A percentile compares a stretch with the other conserved stretches of the same genome.
These are phyloP conservation scores for Calosoma granatense DNA, from an alignment of 1,140 invertebrate species.

Conservation along the genomic window DNA sequence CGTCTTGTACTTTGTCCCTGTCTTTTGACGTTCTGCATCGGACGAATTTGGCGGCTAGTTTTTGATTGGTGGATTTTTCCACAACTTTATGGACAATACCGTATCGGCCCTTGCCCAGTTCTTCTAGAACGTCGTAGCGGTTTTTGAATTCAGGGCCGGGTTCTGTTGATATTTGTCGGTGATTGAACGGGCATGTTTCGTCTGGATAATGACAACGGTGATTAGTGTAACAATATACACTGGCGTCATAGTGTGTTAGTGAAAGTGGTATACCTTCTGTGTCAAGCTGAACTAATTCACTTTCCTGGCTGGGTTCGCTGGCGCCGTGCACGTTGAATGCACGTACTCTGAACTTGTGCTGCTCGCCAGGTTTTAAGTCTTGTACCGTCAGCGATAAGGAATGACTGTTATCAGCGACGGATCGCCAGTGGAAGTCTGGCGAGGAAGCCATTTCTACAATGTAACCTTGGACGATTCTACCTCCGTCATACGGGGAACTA, in stretches of 20 bases:
- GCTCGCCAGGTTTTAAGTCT: constrained; percentile 42
- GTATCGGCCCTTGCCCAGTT: constrained; percentile 73
- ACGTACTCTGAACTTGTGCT: constrained; percentile 62
- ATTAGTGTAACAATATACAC: no score
- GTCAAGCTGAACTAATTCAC: constrained; percentile 37
- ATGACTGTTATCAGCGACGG: constrained; percentile 49
- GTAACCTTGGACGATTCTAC: constrained; percentile 72
- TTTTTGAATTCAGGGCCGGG: constrained; percentile 46
- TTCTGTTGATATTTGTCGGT: constrained; percentile 32
- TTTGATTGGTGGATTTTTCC: constrained; percentile 56
- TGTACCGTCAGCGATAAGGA: constrained; percentile 50
- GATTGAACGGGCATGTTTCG: constrained; percentile 26
- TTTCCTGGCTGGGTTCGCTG: constrained; percentile 55
- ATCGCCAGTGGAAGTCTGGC: constrained; percentile 43
- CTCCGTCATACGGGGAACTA: constrained; percentile 75
- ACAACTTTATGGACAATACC: constrained; percentile 65
- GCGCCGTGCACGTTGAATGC: constrained; percentile 70
- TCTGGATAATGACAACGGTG: constrained; percentile 17
- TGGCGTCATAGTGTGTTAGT: no score
- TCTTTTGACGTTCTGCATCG: constrained; percentile 71
- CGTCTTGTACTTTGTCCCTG: constrained; percentile 75
- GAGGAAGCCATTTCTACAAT: constrained; percentile 59
- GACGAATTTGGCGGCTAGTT: constrained; percentile 86
- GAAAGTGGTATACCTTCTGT: constrained; percentile 30
- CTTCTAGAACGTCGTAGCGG: constrained; percentile 54